Percentiles rank a stretch among this genome's conserved stretches.
phyloP scores from a whole-genome alignment of 2,797 vertebrate genomes.

The Tokudaia tokunoshimensis region DNA sequence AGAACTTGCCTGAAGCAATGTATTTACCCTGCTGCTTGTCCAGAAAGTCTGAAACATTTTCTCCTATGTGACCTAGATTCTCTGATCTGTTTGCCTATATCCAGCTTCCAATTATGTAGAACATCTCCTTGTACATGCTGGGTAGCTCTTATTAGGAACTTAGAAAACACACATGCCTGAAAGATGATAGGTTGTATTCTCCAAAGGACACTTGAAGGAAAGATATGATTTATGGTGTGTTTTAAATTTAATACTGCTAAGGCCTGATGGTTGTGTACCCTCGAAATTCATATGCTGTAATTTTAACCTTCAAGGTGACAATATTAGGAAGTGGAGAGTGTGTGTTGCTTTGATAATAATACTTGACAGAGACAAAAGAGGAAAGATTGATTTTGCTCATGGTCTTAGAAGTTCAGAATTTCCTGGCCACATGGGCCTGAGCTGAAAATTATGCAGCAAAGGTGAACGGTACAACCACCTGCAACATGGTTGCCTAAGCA shows the following conservation, averaged over 20 bases:
- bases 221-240: conserved; percentile 64
- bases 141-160: conserved; percentile 66
- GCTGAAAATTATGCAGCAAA: not conserved
- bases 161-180: conserved; percentile 66
- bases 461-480: accelerated
- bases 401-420: not conserved
- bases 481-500: too few relatives aligned
- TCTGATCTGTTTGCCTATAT: conserved; percentile 73
- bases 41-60: conserved; percentile 76
- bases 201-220: conserved; percentile 72
- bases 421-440: not conserved
- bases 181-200: conserved; percentile 75
- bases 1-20: conserved; percentile 77
- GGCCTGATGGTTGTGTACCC: not conserved
- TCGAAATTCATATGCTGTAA: not conserved
- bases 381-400: not conserved
- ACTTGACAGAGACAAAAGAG: not conserved
- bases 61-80: conserved; percentile 82
- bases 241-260: conserved; percentile 13
- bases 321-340: not conserved
- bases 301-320: not conserved
- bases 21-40: conserved; percentile 78
- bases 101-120: conserved; percentile 74
- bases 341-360: not conserved
- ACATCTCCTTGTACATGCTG: conserved; percentile 57